These are phyloP conservation scores for Sebastes goodei DNA, from an alignment of 2,797 vertebrate species.

Conservation along the genomic window DNA sequence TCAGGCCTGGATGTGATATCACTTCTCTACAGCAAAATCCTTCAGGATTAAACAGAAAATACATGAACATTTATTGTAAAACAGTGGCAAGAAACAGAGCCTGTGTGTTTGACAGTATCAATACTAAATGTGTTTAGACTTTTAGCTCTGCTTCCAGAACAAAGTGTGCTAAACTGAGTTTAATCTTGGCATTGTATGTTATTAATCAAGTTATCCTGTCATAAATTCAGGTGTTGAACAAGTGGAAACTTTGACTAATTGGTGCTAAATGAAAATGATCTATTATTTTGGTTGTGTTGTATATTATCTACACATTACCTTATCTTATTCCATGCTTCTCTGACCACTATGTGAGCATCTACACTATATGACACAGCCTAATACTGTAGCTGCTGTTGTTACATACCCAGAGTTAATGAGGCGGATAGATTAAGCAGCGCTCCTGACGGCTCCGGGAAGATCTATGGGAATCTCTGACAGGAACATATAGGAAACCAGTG, in stretches of 20 bases:
- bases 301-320: neutral
- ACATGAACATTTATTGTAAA: neutral
- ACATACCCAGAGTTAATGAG: constrained; percentile 39
- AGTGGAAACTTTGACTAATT: neutral
- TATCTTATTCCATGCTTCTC: neutral
- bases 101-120: neutral
- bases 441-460: constrained; percentile 3
- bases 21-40: neutral
- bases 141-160: neutral
- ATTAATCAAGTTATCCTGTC: neutral
- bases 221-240: neutral
- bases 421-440: constrained; percentile 24
- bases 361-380: neutral
- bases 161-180: neutral
- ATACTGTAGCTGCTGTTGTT: constrained; percentile 4
- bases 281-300: neutral
- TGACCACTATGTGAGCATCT: neutral
- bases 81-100: neutral
- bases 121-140: neutral
- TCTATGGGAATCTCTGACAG: constrained; percentile 18
- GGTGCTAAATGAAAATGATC: neutral
- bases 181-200: neutral
- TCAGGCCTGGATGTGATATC: neutral
- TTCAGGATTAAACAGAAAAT: neutral
- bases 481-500: constrained; percentile 19